These are phyloP conservation scores for Pangasianodon gigas DNA, from an alignment of 2,113 vertebrate species.

Conservation along the genomic window DNA sequence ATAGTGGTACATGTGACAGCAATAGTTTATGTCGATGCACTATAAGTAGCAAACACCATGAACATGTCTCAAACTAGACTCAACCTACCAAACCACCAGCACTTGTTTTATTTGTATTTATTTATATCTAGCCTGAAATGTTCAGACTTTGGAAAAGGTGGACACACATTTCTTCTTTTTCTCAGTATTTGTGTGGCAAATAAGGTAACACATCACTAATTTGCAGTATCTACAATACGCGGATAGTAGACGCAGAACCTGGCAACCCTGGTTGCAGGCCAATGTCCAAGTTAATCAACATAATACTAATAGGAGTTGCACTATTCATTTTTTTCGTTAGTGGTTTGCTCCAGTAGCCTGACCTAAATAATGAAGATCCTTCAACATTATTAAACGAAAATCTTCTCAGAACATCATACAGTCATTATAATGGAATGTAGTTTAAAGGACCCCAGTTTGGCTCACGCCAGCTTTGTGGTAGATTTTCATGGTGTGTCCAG, in stretches of 20 bases:
- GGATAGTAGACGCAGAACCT: neutral
- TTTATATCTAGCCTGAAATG: neutral
- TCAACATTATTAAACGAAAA: too few species aligned
- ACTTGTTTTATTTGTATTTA: neutral
- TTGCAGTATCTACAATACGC: neutral
- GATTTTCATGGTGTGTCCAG: too few species aligned
- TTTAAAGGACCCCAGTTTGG: too few species aligned
- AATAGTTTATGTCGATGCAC: neutral
- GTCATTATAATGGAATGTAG: too few species aligned
- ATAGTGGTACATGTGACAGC: neutral
- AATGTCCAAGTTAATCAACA: neutral
- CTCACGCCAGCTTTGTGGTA: too few species aligned
- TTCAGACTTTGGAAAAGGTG: neutral
- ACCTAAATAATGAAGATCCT: neutral
- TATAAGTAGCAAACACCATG: neutral
- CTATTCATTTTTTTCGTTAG: neutral
- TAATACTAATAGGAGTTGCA: too few species aligned
- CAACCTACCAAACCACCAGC: neutral
- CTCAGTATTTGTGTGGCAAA: neutral
- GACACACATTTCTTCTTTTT: neutral
- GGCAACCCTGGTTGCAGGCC: neutral
- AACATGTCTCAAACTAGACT: neutral
- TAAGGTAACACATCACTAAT: neutral
- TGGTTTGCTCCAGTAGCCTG: neutral
- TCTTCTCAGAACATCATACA: too few species aligned